phyloP scores from a whole-genome alignment of 1,140 invertebrate species.

The Trachymyrmex cornetzi region DNA sequence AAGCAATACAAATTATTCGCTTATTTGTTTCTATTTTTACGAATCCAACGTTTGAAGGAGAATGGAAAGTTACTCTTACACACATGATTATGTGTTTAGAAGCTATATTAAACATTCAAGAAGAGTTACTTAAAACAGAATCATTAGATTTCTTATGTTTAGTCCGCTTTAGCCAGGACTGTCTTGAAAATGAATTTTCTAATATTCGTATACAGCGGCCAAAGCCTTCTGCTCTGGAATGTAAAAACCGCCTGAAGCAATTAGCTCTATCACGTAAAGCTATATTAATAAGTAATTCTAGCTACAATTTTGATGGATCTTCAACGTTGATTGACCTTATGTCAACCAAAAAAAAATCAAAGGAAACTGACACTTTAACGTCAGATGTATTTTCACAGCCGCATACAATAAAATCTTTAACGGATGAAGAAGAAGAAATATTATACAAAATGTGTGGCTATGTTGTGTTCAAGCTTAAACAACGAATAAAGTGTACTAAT shows the following conservation, averaged over 20 bases:
- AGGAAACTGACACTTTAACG: neutral
- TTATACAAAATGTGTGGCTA: constrained; percentile 48
- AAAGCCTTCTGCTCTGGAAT: constrained; percentile 32
- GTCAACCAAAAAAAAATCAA: constrained; percentile 8
- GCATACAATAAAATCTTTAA: constrained; percentile 7
- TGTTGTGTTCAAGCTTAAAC: constrained; percentile 27
- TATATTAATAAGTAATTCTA: constrained; percentile 4
- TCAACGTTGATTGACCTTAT: constrained; percentile 9
- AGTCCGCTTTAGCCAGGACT: constrained; percentile 29
- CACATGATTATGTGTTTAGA: constrained; percentile 25
- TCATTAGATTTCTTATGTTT: constrained; percentile 32
- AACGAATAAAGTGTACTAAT: constrained; percentile 28
- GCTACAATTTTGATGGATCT: constrained; percentile 16
- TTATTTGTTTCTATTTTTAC: constrained; percentile 10
- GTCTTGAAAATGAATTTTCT: constrained; percentile 27
- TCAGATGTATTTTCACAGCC: neutral
- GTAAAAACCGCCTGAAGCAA: constrained; percentile 24
- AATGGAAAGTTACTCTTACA: constrained; percentile 14
- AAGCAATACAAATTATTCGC: constrained; percentile 17
- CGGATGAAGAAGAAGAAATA: constrained; percentile 9
- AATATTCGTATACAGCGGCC: constrained; percentile 25
- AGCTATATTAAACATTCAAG: constrained; percentile 28
- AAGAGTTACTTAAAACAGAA: neutral
- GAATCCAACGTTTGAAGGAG: neutral
- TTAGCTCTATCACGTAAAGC: constrained; percentile 22